A percentile compares a stretch with the other conserved stretches of the same genome.
phyloP scores from a whole-genome alignment of 2,113 vertebrate genomes.

The Propithecus coquereli region DNA sequence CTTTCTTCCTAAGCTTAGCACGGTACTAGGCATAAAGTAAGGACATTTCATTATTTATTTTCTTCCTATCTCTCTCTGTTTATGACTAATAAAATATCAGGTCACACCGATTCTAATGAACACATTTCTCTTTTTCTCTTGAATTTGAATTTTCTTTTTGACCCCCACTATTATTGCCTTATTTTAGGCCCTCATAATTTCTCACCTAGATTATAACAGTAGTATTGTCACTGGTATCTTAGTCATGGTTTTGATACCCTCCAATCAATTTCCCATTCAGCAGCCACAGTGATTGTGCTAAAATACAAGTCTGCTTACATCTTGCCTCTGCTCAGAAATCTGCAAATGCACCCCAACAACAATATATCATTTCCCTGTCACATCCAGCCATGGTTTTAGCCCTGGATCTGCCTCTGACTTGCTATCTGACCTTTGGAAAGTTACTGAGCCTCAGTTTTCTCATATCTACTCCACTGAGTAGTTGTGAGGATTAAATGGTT shows the following conservation, averaged over 20 bases:
- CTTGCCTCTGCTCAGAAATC: neutral
- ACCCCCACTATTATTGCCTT: neutral
- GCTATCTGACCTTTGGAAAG: neutral
- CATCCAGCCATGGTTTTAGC: neutral
- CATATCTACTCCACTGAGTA: neutral
- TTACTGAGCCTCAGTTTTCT: conserved; percentile 15
- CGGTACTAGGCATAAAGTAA: neutral
- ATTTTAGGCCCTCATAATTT: conserved; percentile 3
- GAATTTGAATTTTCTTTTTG: neutral
- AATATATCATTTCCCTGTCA: neutral
- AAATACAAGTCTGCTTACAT: neutral
- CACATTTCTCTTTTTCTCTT: conserved; percentile 8
- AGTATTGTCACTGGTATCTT: neutral
- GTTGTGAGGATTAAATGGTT: conserved; percentile 7
- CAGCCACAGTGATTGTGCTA: neutral
- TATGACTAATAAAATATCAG: neutral
- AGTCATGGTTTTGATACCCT: neutral
- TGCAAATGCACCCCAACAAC: neutral
- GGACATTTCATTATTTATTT: neutral
- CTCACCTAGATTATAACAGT: neutral
- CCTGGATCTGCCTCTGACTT: neutral
- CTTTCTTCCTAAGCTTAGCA: conserved; percentile 22
- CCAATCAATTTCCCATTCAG: neutral
- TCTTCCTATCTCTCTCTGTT: neutral
- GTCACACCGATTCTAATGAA: neutral